Conservation (phyloP, 1,140 invertebrate species). For the Cotesia typhae region DNA sequence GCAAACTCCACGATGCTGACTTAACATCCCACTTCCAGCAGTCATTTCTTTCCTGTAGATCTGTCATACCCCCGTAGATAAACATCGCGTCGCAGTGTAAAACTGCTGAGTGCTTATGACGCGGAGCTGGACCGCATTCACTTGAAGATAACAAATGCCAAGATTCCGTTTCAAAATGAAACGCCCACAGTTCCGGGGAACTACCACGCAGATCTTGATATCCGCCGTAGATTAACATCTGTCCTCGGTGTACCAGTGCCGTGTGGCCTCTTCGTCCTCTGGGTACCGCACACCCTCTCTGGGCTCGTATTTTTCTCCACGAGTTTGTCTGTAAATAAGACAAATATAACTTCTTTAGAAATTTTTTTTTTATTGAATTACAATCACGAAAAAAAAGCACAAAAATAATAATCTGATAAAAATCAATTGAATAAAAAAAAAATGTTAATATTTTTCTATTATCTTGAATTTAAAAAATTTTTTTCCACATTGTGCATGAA, state of each 20-base stretch:
- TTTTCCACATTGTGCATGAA: background rate
- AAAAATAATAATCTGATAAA: too few relatives aligned
- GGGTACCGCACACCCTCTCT: constrained; percentile 72
- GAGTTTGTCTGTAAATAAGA: constrained; percentile 66
- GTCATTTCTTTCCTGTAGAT: constrained; percentile 82
- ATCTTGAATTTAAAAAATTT: too few relatives aligned
- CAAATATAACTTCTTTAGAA: background rate
- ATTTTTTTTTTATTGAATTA: too few relatives aligned
- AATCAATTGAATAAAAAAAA: too few relatives aligned
- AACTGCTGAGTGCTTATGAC: constrained; percentile 87
- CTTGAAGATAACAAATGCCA: constrained; percentile 74
- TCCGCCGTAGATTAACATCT: constrained; percentile 89
- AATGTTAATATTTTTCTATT: too few relatives aligned
- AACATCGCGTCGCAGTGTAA: constrained; percentile 83
- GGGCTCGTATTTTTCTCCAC: constrained; percentile 75
- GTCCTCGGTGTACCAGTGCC: constrained; percentile 79
- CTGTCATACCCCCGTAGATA: constrained; percentile 90
- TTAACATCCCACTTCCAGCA: constrained; percentile 85
- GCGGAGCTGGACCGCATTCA: constrained; percentile 71
- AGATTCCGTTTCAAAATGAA: constrained; percentile 83
- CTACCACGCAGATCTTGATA: constrained; percentile 89
- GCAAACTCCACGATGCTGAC: constrained; percentile 74
- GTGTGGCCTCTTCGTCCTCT: constrained; percentile 83
- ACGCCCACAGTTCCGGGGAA: constrained; percentile 86
- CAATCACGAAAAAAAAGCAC: too few relatives aligned